These are phyloP conservation scores for Cheilosia grossa DNA, from an alignment of 2,888 invertebrate genomes.

Conservation along the genomic window DNA sequence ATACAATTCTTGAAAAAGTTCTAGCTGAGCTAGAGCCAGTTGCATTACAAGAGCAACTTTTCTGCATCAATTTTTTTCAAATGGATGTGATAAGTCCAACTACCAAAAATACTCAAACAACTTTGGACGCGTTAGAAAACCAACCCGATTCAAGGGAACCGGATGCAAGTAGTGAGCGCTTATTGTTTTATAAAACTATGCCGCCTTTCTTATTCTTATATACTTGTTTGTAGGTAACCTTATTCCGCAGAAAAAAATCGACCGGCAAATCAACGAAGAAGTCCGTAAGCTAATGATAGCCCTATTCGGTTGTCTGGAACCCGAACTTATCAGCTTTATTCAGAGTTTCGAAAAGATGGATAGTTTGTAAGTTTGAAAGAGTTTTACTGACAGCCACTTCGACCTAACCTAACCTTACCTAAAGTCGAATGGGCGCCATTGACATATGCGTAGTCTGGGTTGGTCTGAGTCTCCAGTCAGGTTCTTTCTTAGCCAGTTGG, in stretches of 20 bases:
- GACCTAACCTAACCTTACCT: too few relatives aligned
- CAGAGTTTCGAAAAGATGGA: slow-evolving; percentile 93
- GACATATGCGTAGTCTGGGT: too few relatives aligned
- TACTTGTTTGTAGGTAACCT: slow-evolving; percentile 58
- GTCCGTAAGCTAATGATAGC: slow-evolving; percentile 93
- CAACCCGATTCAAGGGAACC: slow-evolving; percentile 80
- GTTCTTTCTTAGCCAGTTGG: too few relatives aligned
- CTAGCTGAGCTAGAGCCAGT: slow-evolving; percentile 94
- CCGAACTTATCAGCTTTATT: slow-evolving; percentile 93
- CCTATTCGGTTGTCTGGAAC: slow-evolving; percentile 94
- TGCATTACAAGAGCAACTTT: slow-evolving; percentile 97
- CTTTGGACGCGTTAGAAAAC: slow-evolving; percentile 83
- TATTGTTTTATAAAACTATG: too few relatives aligned
- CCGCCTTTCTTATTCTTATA: neutral
- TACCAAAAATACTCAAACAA: slow-evolving; percentile 85
- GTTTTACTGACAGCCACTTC: too few relatives aligned
- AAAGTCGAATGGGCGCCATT: too few relatives aligned
- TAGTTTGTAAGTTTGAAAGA: slow-evolving; percentile 89
- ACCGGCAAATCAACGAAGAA: slow-evolving; percentile 90
- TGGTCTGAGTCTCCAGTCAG: too few relatives aligned
- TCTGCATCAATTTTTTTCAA: slow-evolving; percentile 96
- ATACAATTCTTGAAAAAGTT: slow-evolving; percentile 91
- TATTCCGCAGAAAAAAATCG: slow-evolving; percentile 85
- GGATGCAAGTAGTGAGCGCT: slow-evolving; percentile 70
- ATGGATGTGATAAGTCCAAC: slow-evolving; percentile 87